A percentile compares a stretch with the other conserved stretches of the same genome.
Evolutionary conservation across 1,140 invertebrate species (phyloP).

Genomic region (Neocloeon triangulifer): DNA sequence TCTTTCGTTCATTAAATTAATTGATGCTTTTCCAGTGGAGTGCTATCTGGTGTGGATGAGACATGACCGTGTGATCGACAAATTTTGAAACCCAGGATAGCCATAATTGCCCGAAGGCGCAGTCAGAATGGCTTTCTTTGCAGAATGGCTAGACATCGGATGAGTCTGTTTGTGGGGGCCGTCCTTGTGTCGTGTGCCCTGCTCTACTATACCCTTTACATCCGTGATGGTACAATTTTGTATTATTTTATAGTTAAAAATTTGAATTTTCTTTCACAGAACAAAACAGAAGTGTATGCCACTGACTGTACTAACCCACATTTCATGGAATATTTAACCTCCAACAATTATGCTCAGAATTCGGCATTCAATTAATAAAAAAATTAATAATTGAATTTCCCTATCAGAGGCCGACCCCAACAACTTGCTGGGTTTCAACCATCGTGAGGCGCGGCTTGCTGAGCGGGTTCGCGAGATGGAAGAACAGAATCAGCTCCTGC

Average conservation of each 20-base stretch:
- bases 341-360: too few relatives aligned
- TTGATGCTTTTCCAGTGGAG: too few relatives aligned
- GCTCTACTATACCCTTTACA: constrained; percentile 12
- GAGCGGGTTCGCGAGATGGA: constrained; percentile 25
- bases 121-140: constrained; percentile 12
- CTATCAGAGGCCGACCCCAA: constrained; percentile 11
- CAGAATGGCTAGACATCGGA: constrained; percentile 14
- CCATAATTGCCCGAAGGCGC: constrained; percentile 12
- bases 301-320: too few relatives aligned
- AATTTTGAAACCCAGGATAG: too few relatives aligned
- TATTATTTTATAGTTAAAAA: too few relatives aligned
- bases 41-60: too few relatives aligned
- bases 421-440: constrained; percentile 20
- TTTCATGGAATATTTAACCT: too few relatives aligned
- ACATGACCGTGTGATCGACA: too few relatives aligned
- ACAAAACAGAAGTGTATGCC: too few relatives aligned
- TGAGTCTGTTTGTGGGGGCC: constrained; percentile 14
- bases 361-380: too few relatives aligned
- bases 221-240: constrained; percentile 9
- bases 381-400: background rate
- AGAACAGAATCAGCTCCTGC: constrained; percentile 24
- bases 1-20: too few relatives aligned
- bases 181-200: constrained; percentile 11
- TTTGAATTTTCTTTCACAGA: too few relatives aligned
- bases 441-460: constrained; percentile 21